A percentile compares a stretch with the other conserved stretches of the same genome.
Conservation (phyloP, 1,140 invertebrate genomes). For the Doryteuthis pealeii region DNA sequence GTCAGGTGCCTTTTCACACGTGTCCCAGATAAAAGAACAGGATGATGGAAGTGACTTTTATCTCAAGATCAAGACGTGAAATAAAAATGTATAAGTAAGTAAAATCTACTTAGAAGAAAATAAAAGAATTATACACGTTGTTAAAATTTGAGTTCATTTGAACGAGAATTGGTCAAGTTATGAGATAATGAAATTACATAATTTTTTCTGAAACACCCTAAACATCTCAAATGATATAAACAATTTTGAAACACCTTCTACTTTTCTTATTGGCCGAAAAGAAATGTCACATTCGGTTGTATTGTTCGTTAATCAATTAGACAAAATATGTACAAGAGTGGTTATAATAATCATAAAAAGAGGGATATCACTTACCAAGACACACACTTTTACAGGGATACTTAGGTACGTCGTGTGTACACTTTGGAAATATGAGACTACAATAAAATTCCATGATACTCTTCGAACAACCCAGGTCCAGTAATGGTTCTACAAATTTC, state of each 20-base stretch:
- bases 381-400: not conserved
- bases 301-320: no score
- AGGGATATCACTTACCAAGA: not conserved
- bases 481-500: not conserved
- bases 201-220: no score
- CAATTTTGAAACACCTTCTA: no score
- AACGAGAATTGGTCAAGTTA: no score
- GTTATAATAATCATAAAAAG: no score
- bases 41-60: not conserved
- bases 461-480: not conserved
- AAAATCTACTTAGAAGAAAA: not conserved
- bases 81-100: slow-evolving; percentile 1
- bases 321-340: no score
- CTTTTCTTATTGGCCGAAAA: no score
- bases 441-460: not conserved
- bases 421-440: not conserved
- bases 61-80: not conserved
- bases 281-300: no score
- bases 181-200: no score
- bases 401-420: not conserved
- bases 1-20: not conserved
- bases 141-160: no score
- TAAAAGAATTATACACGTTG: no score
- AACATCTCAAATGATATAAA: no score
- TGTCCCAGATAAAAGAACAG: not conserved